These are phyloP conservation scores for Tenebrosternarchus preto DNA, from an alignment of 2,113 vertebrate species.

Conservation along the genomic window DNA sequence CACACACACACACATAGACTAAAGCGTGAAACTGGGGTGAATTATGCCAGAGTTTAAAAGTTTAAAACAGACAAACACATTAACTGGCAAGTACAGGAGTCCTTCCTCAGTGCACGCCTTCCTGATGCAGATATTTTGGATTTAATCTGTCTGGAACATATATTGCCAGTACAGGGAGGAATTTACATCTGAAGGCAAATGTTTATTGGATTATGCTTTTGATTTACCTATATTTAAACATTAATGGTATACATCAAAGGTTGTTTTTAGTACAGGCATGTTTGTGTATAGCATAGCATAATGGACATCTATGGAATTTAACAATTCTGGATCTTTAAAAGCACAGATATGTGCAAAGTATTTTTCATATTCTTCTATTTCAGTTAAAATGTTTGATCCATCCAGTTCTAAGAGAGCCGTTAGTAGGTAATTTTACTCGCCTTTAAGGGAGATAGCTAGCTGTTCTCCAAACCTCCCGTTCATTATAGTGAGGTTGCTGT, in stretches of 20 bases:
- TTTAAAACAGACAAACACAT: neutral
- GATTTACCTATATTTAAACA: neutral
- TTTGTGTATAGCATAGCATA: neutral
- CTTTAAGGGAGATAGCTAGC: neutral
- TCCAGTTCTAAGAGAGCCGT: neutral
- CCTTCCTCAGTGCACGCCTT: neutral
- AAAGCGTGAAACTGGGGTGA: neutral
- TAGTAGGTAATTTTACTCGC: neutral
- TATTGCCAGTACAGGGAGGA: neutral
- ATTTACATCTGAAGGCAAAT: neutral
- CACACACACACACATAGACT: neutral
- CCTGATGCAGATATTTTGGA: neutral
- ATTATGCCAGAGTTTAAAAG: neutral
- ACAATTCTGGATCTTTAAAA: neutral
- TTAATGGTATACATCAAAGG: neutral
- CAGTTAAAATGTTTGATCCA: neutral
- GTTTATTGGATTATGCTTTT: slow-evolving; percentile 5
- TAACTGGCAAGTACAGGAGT: neutral
- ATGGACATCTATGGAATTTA: neutral
- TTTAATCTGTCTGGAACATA: neutral
- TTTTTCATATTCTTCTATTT: no score
- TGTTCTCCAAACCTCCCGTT: neutral
- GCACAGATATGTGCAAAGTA: no score
- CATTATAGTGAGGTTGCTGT: neutral
- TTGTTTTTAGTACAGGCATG: neutral